A percentile compares a stretch with the other conserved stretches of the same genome.
Evolutionary conservation across 2,888 invertebrate genomes (phyloP).

Genomic region (Drosophila paucipuncta): DNA sequence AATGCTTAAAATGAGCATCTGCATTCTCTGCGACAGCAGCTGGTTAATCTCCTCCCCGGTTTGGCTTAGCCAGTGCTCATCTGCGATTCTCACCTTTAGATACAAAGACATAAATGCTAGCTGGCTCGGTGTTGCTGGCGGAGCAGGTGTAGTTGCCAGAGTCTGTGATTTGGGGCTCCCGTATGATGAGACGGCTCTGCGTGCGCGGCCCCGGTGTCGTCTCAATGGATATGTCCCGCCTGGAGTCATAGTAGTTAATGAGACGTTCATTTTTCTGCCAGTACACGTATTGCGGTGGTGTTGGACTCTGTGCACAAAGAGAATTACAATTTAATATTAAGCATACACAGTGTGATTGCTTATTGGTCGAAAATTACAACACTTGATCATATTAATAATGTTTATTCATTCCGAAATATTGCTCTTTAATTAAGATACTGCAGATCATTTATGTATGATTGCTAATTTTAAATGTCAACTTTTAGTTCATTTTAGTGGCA

Average conservation of each 20-base stretch:
- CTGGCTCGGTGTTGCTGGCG: conserved; percentile 95
- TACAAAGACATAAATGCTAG: conserved; percentile 95
- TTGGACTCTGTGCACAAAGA: conserved; percentile 89
- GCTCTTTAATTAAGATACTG: not conserved
- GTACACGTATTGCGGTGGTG: conserved; percentile 97
- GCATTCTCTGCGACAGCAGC: conserved; percentile 39
- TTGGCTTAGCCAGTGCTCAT: conserved; percentile 24
- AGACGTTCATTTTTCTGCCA: conserved; percentile 98
- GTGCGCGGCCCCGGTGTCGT: conserved; percentile 94
- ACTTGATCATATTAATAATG: not conserved
- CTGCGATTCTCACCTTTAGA: conserved; percentile 91
- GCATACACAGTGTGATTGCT: not conserved
- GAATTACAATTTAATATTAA: not conserved
- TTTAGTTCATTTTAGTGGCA: not conserved
- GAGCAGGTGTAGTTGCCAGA: conserved; percentile 97
- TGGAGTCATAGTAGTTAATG: conserved; percentile 95
- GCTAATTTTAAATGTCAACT: not conserved
- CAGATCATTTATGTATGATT: not conserved
- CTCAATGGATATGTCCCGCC: conserved; percentile 92
- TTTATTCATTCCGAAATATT: not conserved
- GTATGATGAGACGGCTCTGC: conserved; percentile 93
- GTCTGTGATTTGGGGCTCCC: conserved; percentile 92
- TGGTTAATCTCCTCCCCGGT: conserved; percentile 32
- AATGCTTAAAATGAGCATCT: conserved; percentile 28
- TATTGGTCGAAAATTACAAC: not conserved